These are phyloP conservation scores for Mionectes olivaceus DNA, from an alignment of 2,797 vertebrate genomes.

Conservation along the genomic window DNA sequence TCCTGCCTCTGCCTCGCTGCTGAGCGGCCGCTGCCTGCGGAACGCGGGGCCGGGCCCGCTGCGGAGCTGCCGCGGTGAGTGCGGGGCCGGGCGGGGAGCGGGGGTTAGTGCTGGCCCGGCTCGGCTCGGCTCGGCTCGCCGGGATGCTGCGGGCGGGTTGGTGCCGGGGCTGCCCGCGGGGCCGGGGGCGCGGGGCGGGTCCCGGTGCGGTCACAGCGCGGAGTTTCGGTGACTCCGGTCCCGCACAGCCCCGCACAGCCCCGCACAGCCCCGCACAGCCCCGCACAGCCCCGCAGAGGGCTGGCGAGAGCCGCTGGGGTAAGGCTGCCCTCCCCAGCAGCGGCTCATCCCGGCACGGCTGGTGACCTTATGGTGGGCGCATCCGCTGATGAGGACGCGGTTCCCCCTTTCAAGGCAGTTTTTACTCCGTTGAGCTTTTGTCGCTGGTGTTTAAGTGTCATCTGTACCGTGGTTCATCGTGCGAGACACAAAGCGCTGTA, in stretches of 20 bases:
- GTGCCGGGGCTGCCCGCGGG: not conserved
- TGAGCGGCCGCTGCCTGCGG: not conserved
- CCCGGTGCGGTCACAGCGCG: not conserved
- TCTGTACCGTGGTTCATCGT: rapidly evolving
- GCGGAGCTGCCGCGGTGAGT: constrained; percentile 4
- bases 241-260: too few relatives aligned
- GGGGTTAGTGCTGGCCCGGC: not conserved
- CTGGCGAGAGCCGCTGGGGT: not conserved
- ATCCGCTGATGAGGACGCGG: rapidly evolving
- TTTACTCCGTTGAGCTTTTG: rapidly evolving
- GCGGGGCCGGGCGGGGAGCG: not conserved
- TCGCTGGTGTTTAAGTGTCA: rapidly evolving
- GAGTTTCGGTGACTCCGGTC: not conserved
- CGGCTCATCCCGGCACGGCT: not conserved
- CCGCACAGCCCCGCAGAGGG: not conserved
- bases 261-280: too few relatives aligned
- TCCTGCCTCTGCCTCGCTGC: not conserved
- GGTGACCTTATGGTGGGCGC: not conserved
- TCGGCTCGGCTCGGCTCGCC: not conserved
- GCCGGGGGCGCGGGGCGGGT: not conserved
- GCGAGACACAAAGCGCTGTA: rapidly evolving
- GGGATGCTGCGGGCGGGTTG: not conserved
- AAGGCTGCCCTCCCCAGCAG: not conserved
- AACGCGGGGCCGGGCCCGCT: not conserved
- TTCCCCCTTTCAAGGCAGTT: rapidly evolving